Evolutionary conservation across 2,113 vertebrate genomes (phyloP).

Genomic region (Amblyopsis rosae): DNA sequence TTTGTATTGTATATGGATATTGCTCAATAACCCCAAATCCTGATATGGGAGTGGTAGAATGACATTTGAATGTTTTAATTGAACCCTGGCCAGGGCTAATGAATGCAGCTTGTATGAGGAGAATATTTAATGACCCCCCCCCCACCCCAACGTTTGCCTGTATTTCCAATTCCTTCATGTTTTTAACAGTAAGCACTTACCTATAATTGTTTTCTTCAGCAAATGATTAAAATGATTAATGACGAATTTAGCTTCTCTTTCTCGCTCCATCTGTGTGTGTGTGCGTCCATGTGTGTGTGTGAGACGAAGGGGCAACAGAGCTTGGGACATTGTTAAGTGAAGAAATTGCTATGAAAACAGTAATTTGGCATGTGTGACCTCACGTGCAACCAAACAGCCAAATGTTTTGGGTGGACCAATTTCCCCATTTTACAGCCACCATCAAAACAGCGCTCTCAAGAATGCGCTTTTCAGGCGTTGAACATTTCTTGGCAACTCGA

Average conservation of each 20-base stretch:
- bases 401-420: slow-evolving; percentile 16
- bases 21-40: background rate
- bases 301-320: slow-evolving; percentile 16
- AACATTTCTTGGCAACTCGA: slow-evolving; percentile 33
- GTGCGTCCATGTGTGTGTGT: no score
- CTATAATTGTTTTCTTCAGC: slow-evolving; percentile 44
- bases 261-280: slow-evolving; percentile 7
- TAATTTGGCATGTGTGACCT: slow-evolving; percentile 37
- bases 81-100: background rate
- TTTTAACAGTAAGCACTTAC: slow-evolving; percentile 29
- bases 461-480: slow-evolving; percentile 34
- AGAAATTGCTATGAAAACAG: slow-evolving; percentile 57
- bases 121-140: background rate
- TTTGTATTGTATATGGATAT: background rate
- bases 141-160: background rate
- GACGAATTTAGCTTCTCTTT: slow-evolving; percentile 29
- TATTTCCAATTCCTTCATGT: slow-evolving; percentile 30
- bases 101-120: slow-evolving; percentile 24
- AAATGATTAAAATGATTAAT: slow-evolving; percentile 50
- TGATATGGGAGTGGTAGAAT: background rate
- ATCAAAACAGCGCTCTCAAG: slow-evolving; percentile 15
- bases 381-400: slow-evolving; percentile 35
- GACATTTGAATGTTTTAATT: background rate
- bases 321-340: slow-evolving; percentile 28
- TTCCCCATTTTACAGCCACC: slow-evolving; percentile 26